Base-by-base conservation (phyloP, 2,888 invertebrate genomes). In the Leptogaster cylindrica region DNA sequence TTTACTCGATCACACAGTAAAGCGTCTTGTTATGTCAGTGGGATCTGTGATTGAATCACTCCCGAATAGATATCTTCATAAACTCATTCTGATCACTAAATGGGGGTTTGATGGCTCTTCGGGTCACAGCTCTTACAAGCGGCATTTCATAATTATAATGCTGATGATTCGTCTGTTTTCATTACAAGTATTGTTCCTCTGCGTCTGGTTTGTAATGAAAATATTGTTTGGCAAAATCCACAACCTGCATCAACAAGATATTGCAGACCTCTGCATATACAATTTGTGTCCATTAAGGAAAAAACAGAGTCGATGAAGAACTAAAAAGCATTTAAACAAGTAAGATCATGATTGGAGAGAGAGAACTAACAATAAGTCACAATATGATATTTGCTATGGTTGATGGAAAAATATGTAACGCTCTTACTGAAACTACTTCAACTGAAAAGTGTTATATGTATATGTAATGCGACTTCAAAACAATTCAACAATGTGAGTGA, bases 221-320 rank as follows among this genome's bases (percentile, higher is more conserved):
- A 70, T 66, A 66, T 72, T 39, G 52, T 76, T 67, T 74, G 74
- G 74, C 72, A 75, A 73, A 76, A 76, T 66, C 73, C 72, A 18
- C 41, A 73, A 28, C 72, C 74, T 7, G 61, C 70, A 31, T 75
- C 73, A 12, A 73, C 74, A 4, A 66, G 72, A 46, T 76, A 70
- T 65, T 76, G 74, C 71, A 71, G 73, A 65, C 73, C 74, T 16
- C 36, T 75, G 50, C 73, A 72, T 68, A 71, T 75, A 58, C 66
- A 73, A 65, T 74, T 73, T 72, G 41, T 20, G 7, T 31, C 31
- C 31, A 31, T 31, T 31, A 8, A 48, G 6, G 18, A 48, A 48
- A 48, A 3, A 10, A 39, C 10, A 48, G 48, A 48, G 48, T 48
- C n/a, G 48, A 48, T 20, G 8, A 48, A 6, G 12, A 48, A 48